Base-by-base conservation (phyloP, 1,140 invertebrate genomes). In the Drosophila sproati region DNA sequence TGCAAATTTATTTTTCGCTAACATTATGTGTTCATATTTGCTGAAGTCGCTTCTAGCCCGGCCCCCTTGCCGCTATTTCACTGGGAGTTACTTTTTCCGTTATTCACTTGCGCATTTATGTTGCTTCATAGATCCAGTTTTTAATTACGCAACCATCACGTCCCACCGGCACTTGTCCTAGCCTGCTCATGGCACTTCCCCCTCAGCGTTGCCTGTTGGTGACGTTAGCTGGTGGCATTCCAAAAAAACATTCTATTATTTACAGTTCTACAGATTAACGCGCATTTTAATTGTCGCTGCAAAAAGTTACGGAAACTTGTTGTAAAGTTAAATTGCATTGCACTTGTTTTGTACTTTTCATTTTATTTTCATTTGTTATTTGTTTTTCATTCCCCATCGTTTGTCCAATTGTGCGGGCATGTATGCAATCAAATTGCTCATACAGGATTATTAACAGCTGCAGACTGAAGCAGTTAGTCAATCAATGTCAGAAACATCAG, bases 1-100 rank as follows among this genome's bases (percentile, higher is more conserved):
- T 88, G 82, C 48, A 83, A 87, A 87, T 83, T 73, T 82, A 83
- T 87, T 88, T 87, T 87, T 59, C 72, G 79, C 82, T 88, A 80
- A 72, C 83, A 87, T 88, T 85, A 77, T 60, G 55, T 43, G 47
- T 80, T 85, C 73, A 70, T 75, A 80, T 74, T 86, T 80, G 32
- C 43, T 56, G 12, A 31, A 52, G 63, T 34, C 56, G 64, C 60
- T 69, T 68, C 59, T 64, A 59, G 59, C 48, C 39, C 51, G 10
- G 31, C 48, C 37, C 56, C 41, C 6, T 5, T 6, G 8, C 37
- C 8, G 6, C 45, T 34, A 41, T 20, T 56, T 20, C 34, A 57
- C 56, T 50, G 47, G 62, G 54, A 50, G 45, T 52, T 82, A 82
- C 80, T 79, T 79, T 79, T 71, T 61, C 69, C 32, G 60, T 68